Conservation (phyloP, 2,113 vertebrate species). For the Haplochromis burtoni region DNA sequence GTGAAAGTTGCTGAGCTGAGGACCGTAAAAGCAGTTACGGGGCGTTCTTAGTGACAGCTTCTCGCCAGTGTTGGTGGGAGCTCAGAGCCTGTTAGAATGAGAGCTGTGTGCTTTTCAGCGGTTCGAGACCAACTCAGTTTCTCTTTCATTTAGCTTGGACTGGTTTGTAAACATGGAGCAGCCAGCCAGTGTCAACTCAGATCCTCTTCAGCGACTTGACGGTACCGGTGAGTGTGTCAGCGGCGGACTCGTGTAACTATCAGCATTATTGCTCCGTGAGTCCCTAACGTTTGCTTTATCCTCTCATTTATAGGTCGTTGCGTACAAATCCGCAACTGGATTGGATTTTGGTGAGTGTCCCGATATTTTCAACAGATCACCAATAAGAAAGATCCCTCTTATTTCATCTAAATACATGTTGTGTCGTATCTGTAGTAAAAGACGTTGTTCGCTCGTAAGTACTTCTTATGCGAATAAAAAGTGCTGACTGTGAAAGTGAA, state of each 20-base stretch:
- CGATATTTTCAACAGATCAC: background rate
- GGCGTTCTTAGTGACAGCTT: background rate
- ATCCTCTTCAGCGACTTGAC: background rate
- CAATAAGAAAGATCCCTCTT: background rate
- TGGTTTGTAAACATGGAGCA: conserved; percentile 27
- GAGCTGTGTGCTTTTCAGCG: background rate
- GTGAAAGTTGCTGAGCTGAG: background rate
- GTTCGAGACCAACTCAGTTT: background rate
- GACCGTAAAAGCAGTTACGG: too few relatives aligned
- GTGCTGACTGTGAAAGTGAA: background rate
- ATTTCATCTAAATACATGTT: background rate
- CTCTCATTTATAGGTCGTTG: background rate
- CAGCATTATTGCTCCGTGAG: background rate
- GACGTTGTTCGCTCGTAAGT: background rate
- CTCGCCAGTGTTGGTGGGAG: background rate
- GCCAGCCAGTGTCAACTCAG: conserved; percentile 5
- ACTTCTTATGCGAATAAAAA: background rate
- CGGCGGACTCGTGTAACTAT: background rate
- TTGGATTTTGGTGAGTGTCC: conserved; percentile 60
- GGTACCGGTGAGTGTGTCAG: background rate
- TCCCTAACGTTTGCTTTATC: background rate
- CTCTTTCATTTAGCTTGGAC: background rate
- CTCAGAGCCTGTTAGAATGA: background rate
- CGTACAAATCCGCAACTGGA: conserved; percentile 34
- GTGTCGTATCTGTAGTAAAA: background rate